Conservation (phyloP, 2,888 invertebrate genomes). For the Aspidiotus rigidus region DNA sequence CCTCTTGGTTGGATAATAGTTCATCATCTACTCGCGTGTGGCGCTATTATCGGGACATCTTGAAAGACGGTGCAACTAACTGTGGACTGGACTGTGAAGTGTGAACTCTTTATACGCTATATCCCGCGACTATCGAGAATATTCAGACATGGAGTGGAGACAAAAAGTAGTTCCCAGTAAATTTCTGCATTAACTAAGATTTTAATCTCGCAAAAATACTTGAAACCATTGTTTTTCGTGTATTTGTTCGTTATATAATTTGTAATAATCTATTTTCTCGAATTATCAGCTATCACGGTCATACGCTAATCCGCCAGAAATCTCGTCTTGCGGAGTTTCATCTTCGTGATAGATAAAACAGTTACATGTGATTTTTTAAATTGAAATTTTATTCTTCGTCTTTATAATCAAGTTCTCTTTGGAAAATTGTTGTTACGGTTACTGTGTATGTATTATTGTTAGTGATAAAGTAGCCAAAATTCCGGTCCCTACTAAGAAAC, state of each 20-base stretch:
- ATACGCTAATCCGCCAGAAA: conserved; percentile 20
- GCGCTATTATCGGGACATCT: too few relatives aligned
- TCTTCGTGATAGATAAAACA: conserved; percentile 20
- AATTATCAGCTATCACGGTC: conserved; percentile 30
- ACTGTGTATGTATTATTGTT: conserved; percentile 25
- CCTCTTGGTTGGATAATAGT: too few relatives aligned
- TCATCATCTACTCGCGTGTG: too few relatives aligned
- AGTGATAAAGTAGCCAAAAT: conserved; percentile 54
- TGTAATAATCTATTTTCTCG: conserved; percentile 17
- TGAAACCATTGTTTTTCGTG: neutral
- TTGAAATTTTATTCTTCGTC: neutral
- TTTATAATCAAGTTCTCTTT: conserved; percentile 12
- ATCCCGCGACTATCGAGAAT: too few relatives aligned
- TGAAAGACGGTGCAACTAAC: too few relatives aligned
- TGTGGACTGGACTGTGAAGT: too few relatives aligned
- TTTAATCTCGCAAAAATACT: too few relatives aligned
- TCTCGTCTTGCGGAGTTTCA: conserved; percentile 10
- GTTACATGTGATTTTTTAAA: conserved; percentile 25
- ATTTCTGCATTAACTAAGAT: too few relatives aligned
- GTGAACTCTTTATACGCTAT: too few relatives aligned
- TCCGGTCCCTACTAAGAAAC: conserved; percentile 76
- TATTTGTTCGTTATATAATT: neutral
- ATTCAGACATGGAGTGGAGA: too few relatives aligned
- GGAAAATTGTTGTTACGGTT: conserved; percentile 6
- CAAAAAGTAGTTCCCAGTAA: too few relatives aligned